Evolutionary conservation across 2,888 invertebrate species (phyloP), one percentile per base, ranked within the genome.

Genomic region (Hydraecia micacea): DNA sequence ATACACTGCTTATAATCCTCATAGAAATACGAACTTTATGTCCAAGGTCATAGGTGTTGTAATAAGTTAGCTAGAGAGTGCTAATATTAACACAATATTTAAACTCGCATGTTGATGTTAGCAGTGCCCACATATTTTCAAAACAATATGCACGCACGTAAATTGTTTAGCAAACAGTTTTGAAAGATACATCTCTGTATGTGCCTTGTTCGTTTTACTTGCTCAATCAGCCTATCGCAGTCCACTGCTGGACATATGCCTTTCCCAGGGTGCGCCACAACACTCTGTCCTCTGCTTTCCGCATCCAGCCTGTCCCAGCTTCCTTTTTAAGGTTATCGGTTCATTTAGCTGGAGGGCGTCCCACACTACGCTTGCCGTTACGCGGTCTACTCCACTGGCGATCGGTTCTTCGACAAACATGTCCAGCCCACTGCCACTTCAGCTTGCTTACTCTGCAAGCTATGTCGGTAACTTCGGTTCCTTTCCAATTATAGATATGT

Each of bases 61-160:
- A 78, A n/a, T n/a, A 63, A 52, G 9, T n/a, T 62, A n/a, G 39
- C 66, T 73, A 55, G n/a, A 36, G 13, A 81, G 42, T 71, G 75
- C 67, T 73, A 55, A 70, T 73, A 67, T 77, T 74, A 86, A 66
- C 70, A 79, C 62, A 73, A 76, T 78, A 81, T 80, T 84, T 60
- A 66, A 77, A 82, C 73, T 81, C 77, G 32, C 65, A 42, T 78
- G 55, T 83, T 83, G 75, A 32, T 87, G 71, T 83, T 75, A 69
- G 75, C 46, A 69, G 42, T 78, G 58, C 69, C 52, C n/a, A 73
- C 32, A 73, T 86, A 85, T 88, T 86, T 86, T 83, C 74, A 79
- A 88, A 87, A 87, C 82, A 87, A 65, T 49, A 70, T 70, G 49
- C 75, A 39, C n/a, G 32, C 63, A 52, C 58, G 28, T 67, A 52